A percentile compares a stretch with the other conserved stretches of the same genome.
Evolutionary conservation across 2,888 invertebrate species (phyloP).

Genomic region (Stenurella melanura): DNA sequence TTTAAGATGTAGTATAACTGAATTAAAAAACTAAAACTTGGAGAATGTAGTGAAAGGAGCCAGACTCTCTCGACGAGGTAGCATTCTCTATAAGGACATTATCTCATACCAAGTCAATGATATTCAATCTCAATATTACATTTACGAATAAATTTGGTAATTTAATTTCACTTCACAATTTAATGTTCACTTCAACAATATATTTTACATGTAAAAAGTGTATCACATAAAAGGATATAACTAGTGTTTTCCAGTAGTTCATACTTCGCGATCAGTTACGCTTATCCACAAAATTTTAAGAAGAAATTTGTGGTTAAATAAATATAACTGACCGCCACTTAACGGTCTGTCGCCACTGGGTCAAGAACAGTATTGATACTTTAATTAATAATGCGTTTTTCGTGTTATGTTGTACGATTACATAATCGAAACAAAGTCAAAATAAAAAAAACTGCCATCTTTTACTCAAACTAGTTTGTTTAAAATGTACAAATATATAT

Average conservation of each 20-base stretch:
- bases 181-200: no score
- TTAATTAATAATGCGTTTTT: neutral
- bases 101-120: neutral
- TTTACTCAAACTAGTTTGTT: no score
- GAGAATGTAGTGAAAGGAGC: neutral
- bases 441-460: no score
- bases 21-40: neutral
- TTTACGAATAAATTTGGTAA: no score
- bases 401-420: neutral
- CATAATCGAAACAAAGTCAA: neutral
- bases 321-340: constrained; percentile 20
- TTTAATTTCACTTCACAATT: no score
- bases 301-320: neutral
- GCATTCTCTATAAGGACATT: constrained; percentile 1
- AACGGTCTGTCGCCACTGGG: constrained; percentile 14
- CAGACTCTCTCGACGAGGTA: neutral
- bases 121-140: no score
- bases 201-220: no score
- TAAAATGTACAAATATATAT: no score
- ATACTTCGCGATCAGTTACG: neutral
- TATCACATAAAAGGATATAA: no score
- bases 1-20: neutral
- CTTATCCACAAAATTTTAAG: neutral
- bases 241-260: no score
- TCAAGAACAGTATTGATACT: constrained; percentile 4